Evolutionary conservation across 2,888 invertebrate species (phyloP).

Genomic region (Eupithecia subfuscata): DNA sequence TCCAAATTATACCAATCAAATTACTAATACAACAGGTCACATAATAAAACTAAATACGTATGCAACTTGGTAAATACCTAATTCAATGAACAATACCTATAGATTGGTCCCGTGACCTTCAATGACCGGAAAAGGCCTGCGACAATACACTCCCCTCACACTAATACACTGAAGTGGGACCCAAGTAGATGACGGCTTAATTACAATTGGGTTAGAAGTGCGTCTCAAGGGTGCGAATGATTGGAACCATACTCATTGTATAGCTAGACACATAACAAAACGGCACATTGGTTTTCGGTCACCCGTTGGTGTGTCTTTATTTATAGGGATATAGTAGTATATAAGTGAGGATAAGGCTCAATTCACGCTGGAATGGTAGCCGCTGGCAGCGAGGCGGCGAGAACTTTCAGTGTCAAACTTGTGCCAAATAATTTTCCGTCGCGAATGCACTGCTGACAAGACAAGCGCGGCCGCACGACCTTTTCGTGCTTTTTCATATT

Average conservation of each 20-base stretch:
- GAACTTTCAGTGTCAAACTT: too few relatives aligned
- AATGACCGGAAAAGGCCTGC: constrained; percentile 9
- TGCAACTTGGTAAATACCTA: not conserved
- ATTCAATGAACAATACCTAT: not conserved
- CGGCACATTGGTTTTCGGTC: not conserved
- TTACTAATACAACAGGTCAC: too few relatives aligned
- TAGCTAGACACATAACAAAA: not conserved
- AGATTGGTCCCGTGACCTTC: not conserved
- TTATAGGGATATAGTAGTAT: not conserved
- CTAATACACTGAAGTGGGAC: constrained; percentile 1
- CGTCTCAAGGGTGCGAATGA: constrained; percentile 7
- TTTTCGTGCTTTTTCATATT: too few relatives aligned
- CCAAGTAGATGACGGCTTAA: constrained; percentile 7
- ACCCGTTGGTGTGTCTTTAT: not conserved
- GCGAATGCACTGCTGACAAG: too few relatives aligned
- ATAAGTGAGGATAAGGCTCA: too few relatives aligned
- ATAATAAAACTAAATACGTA: not conserved
- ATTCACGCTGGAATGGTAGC: too few relatives aligned
- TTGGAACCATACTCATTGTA: constrained; percentile 6
- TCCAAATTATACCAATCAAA: too few relatives aligned
- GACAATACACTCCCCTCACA: not conserved
- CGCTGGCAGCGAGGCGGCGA: too few relatives aligned
- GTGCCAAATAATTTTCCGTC: too few relatives aligned
- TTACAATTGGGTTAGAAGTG: constrained; percentile 12
- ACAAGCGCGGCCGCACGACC: too few relatives aligned